Base-by-base conservation (phyloP, 2,888 invertebrate genomes). In the Sicus ferrugineus region DNA sequence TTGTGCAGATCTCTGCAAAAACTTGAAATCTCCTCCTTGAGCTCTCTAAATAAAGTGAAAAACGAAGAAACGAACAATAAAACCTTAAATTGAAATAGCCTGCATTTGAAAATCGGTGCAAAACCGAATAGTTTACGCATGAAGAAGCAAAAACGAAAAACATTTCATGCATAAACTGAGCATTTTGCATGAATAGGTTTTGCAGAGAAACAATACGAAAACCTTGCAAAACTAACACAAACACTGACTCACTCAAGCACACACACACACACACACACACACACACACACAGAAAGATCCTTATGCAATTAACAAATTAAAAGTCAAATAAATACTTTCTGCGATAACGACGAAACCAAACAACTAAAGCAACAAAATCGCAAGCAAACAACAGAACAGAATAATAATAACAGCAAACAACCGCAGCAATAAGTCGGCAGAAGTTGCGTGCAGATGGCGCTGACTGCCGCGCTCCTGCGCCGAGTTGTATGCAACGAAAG, bases 361-460 rank as follows among this genome's bases (percentile, higher is more conserved):
- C 26, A 21, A 26, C 14, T 7, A 52, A 52, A 19, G 23, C 19
- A 52, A 52, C 48, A 52, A 52, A 52, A n/a, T 14, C n/a, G 21
- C 9, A 50, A 19, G 19, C 48, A 6, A 48, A 48, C 3, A 48
- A 14, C 21, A 52, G 26, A 52, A 11, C 5, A 52, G 26, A 1
- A 52, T 26, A 56, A 11, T 67, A 48, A 50, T 21, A 54, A 58
- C 54, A 54, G 14, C 62, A 50, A 52, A 54, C 16, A 34, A 59
- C 38, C 38, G 66, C 73, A 74, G 71, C 76, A n/a, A n/a, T n/a
- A n/a, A 56, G 21, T 73, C 46, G n/a, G 3, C 28, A 19, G 21
- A 64, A 31, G 31, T 26, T 28, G 9, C 16, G 21, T 52, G 7
- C 19, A 11, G 30, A 28, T 31, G 26, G 16, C 31, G 9, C 7